Conservation (phyloP, 2,797 vertebrate species). For the Vipera ursinii region DNA sequence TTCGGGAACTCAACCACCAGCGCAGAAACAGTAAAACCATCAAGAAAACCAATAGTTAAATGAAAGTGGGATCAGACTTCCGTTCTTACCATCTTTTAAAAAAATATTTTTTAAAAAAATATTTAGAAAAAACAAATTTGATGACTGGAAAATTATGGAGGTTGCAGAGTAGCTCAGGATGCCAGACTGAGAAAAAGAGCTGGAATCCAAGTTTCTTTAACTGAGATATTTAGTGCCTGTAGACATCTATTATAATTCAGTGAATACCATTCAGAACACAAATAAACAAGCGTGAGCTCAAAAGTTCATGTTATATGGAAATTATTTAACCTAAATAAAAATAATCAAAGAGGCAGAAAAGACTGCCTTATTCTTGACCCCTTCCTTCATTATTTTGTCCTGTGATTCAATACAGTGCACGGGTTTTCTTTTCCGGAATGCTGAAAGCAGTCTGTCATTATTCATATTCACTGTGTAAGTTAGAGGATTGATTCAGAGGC, state of each 20-base stretch:
- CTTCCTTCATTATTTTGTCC: constrained; percentile 13
- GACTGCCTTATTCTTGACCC: constrained; percentile 31
- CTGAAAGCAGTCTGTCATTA: constrained; percentile 11
- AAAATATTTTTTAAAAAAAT: neutral
- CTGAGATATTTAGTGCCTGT: neutral
- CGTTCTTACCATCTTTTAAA: neutral
- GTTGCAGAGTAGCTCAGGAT: neutral
- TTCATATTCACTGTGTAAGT: constrained; percentile 21
- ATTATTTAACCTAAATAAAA: constrained; percentile 52
- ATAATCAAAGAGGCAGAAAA: constrained; percentile 52
- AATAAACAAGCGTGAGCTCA: constrained; percentile 53
- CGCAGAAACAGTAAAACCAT: neutral
- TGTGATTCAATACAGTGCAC: constrained; percentile 29
- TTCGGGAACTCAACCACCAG: too few relatives aligned
- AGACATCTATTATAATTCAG: constrained; percentile 47
- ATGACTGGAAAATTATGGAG: neutral
- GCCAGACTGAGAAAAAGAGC: neutral
- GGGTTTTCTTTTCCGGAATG: constrained; percentile 8
- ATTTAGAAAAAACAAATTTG: neutral
- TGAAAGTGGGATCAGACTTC: neutral
- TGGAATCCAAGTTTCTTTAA: neutral
- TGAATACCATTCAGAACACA: constrained; percentile 41
- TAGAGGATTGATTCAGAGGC: constrained; percentile 29
- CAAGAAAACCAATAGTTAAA: neutral
- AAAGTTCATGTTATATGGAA: constrained; percentile 46